Conservation (phyloP, 2,113 vertebrate species). For the Pseudonaja textilis region DNA sequence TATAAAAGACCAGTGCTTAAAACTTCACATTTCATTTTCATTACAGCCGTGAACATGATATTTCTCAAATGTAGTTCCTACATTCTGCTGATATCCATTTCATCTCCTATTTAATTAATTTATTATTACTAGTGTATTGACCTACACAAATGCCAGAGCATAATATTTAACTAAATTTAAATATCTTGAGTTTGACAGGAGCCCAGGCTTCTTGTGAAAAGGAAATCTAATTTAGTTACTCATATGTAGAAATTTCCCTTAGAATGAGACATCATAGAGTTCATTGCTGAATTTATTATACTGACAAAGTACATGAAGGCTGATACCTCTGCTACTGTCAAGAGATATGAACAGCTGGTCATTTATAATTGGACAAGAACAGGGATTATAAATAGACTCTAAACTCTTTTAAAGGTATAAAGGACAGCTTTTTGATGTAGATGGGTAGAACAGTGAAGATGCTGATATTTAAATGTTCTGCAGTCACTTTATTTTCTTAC, state of each 20-base stretch:
- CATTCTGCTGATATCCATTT: conserved; percentile 5
- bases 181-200: conserved; percentile 35
- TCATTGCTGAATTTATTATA: conserved; percentile 7
- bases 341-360: conserved; percentile 16
- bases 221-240: conserved; percentile 36
- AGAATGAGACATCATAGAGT: neutral
- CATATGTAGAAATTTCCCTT: neutral
- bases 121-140: conserved; percentile 12
- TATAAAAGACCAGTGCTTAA: neutral
- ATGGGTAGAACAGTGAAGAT: neutral
- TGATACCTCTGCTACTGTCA: conserved; percentile 16
- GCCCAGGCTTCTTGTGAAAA: conserved; percentile 37
- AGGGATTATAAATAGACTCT: neutral
- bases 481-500: neutral
- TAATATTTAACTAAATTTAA: conserved; percentile 36
- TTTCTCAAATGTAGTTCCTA: neutral
- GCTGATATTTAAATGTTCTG: neutral
- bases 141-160: conserved; percentile 38
- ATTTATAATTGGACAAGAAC: conserved; percentile 9
- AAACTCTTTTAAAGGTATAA: conserved; percentile 1
- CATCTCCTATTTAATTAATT: conserved; percentile 15
- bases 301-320: neutral
- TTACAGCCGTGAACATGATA: neutral
- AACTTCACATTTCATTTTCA: neutral
- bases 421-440: neutral